These are phyloP conservation scores for Decapterus maruadsi DNA, from an alignment of 2,797 vertebrate species.

Conservation along the genomic window DNA sequence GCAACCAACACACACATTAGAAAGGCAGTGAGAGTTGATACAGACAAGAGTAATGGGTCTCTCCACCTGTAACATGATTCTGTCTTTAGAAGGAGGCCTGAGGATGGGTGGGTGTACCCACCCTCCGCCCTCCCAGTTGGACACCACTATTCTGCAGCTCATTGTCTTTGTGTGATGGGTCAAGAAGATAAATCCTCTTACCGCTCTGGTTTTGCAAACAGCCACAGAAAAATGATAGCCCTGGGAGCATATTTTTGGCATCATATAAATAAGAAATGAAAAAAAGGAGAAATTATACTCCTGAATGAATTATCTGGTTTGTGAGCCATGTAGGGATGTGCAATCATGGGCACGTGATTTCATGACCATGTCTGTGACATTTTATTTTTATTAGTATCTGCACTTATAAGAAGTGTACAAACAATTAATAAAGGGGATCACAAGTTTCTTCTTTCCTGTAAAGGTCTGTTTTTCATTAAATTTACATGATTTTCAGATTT, in stretches of 20 bases:
- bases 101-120: conserved; percentile 67
- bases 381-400: background rate
- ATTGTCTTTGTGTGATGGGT: conserved; percentile 80
- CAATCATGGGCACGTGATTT: conserved; percentile 9
- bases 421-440: background rate
- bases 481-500: no score
- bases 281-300: conserved; percentile 56
- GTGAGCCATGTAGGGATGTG: conserved; percentile 15
- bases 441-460: no score
- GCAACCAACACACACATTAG: conserved; percentile 70
- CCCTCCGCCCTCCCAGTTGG: conserved; percentile 64
- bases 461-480: no score
- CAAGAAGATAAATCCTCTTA: conserved; percentile 78
- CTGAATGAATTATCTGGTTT: conserved; percentile 52
- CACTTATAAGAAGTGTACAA: background rate
- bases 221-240: conserved; percentile 75
- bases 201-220: conserved; percentile 69
- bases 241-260: conserved; percentile 79
- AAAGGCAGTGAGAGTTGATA: conserved; percentile 62
- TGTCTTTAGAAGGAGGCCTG: conserved; percentile 63
- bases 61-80: conserved; percentile 80
- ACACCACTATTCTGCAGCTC: conserved; percentile 68
- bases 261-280: conserved; percentile 77
- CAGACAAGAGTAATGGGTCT: conserved; percentile 69
- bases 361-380: background rate